Conservation (phyloP, 2,113 vertebrate genomes). For the Eupsittula cactorum region DNA sequence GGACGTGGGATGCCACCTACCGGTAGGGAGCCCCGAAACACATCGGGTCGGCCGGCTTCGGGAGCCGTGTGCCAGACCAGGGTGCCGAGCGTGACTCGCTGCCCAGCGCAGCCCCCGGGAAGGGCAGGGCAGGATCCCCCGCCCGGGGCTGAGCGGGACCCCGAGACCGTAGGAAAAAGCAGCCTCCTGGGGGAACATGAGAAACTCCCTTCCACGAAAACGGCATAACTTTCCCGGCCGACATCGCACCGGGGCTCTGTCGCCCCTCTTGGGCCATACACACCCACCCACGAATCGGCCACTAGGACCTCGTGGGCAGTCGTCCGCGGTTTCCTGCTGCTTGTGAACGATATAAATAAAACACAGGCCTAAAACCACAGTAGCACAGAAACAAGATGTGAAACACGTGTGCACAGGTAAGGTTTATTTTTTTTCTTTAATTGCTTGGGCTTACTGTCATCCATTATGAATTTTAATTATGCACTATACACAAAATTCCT, state of each 20-base stretch:
- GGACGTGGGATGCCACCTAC: conserved; percentile 40
- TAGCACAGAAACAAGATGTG: fast-evolving
- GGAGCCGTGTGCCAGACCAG: not conserved
- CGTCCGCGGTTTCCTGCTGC: not conserved
- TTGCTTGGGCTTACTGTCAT: not conserved
- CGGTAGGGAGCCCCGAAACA: not conserved
- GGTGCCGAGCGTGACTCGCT: fast-evolving
- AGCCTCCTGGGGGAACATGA: not conserved
- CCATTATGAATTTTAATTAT: not conserved
- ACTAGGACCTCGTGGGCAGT: fast-evolving
- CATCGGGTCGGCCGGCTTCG: not conserved
- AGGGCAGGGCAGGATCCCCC: not conserved
- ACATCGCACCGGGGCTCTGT: fast-evolving
- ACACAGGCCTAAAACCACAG: not conserved
- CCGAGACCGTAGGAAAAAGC: not conserved
- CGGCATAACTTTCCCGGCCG: not conserved
- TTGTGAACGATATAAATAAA: not conserved
- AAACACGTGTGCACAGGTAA: not conserved
- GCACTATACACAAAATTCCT: not conserved
- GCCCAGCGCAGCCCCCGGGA: not conserved
- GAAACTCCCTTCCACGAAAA: fast-evolving
- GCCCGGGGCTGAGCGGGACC: fast-evolving
- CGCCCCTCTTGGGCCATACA: too few species aligned
- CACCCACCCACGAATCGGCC: fast-evolving
- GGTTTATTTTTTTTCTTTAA: not conserved